phyloP scores from a whole-genome alignment of 2,888 invertebrate genomes.

The Arrhopalites spinosus region DNA sequence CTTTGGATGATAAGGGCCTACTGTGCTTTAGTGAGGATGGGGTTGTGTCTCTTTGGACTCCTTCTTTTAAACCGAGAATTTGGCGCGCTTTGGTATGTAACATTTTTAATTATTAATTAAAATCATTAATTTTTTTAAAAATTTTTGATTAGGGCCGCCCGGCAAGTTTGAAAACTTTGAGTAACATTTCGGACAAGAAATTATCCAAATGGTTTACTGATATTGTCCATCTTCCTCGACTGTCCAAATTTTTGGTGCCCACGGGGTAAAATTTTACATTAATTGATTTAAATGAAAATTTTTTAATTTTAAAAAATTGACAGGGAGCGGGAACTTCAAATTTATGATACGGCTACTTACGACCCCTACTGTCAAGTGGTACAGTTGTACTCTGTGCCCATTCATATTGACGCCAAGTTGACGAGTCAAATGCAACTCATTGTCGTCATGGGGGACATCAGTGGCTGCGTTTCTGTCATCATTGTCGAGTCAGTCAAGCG shows the following conservation, averaged over 20 bases:
- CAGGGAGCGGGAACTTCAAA: conserved; percentile 42
- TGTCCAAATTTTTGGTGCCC: conserved; percentile 36
- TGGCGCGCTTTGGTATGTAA: conserved; percentile 37
- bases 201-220: conserved; percentile 39
- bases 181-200: conserved; percentile 38
- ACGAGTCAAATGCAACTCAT: conserved; percentile 26
- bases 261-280: conserved; percentile 41
- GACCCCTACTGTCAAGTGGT: conserved; percentile 42
- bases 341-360: conserved; percentile 42
- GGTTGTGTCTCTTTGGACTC: conserved; percentile 40
- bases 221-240: conserved; percentile 32
- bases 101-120: neutral
- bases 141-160: conserved; percentile 31
- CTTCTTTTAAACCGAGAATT: conserved; percentile 37
- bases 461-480: conserved; percentile 35
- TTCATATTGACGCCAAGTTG: conserved; percentile 40
- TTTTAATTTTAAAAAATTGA: neutral
- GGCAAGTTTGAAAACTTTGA: conserved; percentile 23
- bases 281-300: neutral
- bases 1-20: conserved; percentile 37
- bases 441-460: conserved; percentile 41
- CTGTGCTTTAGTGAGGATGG: conserved; percentile 43
- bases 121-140: neutral
- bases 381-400: conserved; percentile 34
- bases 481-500: no score